A percentile compares a stretch with the other conserved stretches of the same genome.
These are phyloP conservation scores for Anas flavirostris DNA, from an alignment of 2,797 vertebrate genomes.

Conservation along the genomic window DNA sequence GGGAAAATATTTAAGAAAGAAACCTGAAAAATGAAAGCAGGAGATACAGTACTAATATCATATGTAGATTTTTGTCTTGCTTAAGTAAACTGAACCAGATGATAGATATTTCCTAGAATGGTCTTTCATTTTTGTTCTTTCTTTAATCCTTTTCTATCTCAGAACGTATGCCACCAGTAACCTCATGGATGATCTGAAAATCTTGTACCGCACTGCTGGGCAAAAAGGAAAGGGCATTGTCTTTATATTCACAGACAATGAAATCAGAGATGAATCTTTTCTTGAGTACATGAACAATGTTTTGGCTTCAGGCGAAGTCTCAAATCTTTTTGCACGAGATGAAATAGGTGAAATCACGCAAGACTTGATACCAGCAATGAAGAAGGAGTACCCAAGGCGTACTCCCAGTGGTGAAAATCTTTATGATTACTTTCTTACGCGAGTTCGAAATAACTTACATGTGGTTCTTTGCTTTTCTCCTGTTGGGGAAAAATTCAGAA, in stretches of 20 bases:
- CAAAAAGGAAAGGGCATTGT: constrained; percentile 83
- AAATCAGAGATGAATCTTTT: constrained; percentile 88
- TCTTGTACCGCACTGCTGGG: constrained; percentile 83
- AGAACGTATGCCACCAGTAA: constrained; percentile 85
- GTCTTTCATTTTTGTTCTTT: neutral
- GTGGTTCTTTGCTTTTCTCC: constrained; percentile 89
- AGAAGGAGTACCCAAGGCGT: constrained; percentile 80
- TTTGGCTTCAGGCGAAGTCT: constrained; percentile 85
- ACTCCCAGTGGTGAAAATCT: constrained; percentile 84
- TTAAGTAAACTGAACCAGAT: neutral
- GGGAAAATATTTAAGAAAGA: neutral
- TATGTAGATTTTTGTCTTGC: neutral
- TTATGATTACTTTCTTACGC: constrained; percentile 85
- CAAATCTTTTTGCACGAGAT: constrained; percentile 86
- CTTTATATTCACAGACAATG: constrained; percentile 88
- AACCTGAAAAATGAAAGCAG: neutral
- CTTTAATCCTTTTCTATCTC: constrained; percentile 8
- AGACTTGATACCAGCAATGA: constrained; percentile 84
- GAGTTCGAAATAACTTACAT: constrained; percentile 85
- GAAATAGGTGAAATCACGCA: constrained; percentile 87
- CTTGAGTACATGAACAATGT: constrained; percentile 90
- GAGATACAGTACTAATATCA: neutral
- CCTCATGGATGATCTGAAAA: constrained; percentile 88
- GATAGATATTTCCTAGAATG: neutral
- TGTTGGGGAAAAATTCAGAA: constrained; percentile 86